These are phyloP conservation scores for Orchesella cincta DNA, from an alignment of 1,140 invertebrate genomes.

Conservation along the genomic window DNA sequence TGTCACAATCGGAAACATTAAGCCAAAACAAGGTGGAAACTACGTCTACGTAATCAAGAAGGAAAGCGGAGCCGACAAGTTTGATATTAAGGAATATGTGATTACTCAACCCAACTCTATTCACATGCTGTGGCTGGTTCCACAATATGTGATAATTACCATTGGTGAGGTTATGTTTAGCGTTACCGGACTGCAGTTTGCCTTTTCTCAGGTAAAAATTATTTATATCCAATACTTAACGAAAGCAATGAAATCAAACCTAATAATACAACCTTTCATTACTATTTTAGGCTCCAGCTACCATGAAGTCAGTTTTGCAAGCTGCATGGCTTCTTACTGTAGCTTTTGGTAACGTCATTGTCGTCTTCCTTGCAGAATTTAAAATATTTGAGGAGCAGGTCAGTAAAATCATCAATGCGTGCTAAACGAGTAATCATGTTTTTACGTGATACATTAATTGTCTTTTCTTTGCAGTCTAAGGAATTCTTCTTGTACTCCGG, in stretches of 20 bases:
- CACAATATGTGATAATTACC: constrained; percentile 61
- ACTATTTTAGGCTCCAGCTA: constrained; percentile 75
- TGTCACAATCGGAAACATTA: not conserved
- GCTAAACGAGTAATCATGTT: not conserved
- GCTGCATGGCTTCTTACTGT: constrained; percentile 86
- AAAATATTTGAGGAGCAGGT: constrained; percentile 67
- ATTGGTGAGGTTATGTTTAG: constrained; percentile 68
- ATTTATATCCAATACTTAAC: constrained; percentile 4
- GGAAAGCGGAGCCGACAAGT: not conserved
- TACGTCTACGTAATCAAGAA: constrained; percentile 5
- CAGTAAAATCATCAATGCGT: too few relatives aligned
- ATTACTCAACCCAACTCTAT: constrained; percentile 44
- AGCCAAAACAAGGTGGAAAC: constrained; percentile 21
- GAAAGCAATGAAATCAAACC: not conserved
- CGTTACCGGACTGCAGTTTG: constrained; percentile 87
- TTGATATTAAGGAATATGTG: not conserved
- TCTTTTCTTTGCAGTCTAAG: constrained; percentile 65
- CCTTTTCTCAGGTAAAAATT: constrained; percentile 69
- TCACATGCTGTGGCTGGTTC: constrained; percentile 48
- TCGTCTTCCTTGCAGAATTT: constrained; percentile 79
- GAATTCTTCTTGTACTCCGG: constrained; percentile 88
- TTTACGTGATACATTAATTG: not conserved
- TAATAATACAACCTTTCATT: constrained; percentile 24
- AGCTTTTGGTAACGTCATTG: constrained; percentile 87
- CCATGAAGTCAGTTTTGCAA: constrained; percentile 89